Evolutionary conservation across 35 echinoderm and acorn worm genomes (phyloP), one percentile per base, ranked within the genome.

Genomic region (Apostichopus japonicus): DNA sequence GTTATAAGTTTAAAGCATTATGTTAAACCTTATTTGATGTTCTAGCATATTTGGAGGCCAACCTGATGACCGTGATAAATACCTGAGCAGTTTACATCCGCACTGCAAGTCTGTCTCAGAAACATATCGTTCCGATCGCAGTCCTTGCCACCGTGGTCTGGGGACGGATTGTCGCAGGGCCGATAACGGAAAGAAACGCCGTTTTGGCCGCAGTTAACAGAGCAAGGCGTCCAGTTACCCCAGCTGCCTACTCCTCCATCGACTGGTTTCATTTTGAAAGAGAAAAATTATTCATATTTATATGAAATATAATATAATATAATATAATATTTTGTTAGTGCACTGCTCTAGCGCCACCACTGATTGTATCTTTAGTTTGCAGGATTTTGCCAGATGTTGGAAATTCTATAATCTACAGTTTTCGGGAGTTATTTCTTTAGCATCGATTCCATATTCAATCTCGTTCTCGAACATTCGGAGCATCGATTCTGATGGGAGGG

Each of bases 81-180:
- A 96, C 95, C 81, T 86, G 92, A 78, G 57, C 95, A 96, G n/a
- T 23, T 78, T 23, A 87, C 59, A 21, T 11, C 61, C 13, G 79
- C 56, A 59, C 90, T 88, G 79, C 95, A 96, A 15, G 57, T 16
- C 54, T 91, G 76, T 51, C 92, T 91, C 65, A 82, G 56, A 62
- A 91, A 96, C 14, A 77, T 77, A 75, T 93, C 92, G 52, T 93
- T 8, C 8, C 55, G 56, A 80, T 90, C 86, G 79, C 95, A 97
- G 11, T 94, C 93, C 17, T 70, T 55, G 1, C 95, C 95, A 23
- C 91, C 90, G 63, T 94, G 86, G 91, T 97, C 93, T 2, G 95
- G 93, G 22, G 90, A 7, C 6, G 95, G 95, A 53, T 94, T 97
- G 72, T 94, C 87, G 79, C 95, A 97, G 13, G 77, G 83, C n/a